Conservation (phyloP, 2,888 invertebrate genomes). For the Polymixis flavicincta region DNA sequence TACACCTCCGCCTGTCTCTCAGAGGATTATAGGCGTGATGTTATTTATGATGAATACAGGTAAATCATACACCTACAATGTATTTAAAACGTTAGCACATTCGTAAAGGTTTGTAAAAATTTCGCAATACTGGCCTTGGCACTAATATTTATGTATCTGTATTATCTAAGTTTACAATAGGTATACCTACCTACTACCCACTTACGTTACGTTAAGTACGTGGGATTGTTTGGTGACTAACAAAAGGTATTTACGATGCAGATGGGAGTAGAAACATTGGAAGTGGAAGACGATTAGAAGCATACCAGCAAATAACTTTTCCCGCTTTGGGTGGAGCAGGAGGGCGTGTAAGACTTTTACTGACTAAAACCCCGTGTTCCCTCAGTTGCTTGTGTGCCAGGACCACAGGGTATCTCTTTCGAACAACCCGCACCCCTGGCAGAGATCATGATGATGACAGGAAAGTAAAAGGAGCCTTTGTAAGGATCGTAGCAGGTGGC, state of each 20-base stretch:
- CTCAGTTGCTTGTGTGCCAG: too few species aligned
- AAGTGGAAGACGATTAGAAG: too few species aligned
- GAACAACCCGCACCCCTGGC: too few species aligned
- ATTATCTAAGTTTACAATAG: neutral
- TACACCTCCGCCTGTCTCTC: neutral
- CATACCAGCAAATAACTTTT: too few species aligned
- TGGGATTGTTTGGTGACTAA: neutral
- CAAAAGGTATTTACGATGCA: neutral
- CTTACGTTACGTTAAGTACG: neutral
- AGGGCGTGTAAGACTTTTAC: too few species aligned
- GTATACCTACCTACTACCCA: neutral
- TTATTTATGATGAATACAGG: neutral
- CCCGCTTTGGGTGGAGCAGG: too few species aligned
- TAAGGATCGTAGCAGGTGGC: neutral
- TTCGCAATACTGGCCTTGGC: conserved; percentile 46
- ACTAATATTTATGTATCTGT: conserved; percentile 29
- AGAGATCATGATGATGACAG: neutral
- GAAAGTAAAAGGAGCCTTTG: neutral
- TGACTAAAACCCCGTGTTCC: too few species aligned
- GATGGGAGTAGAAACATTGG: too few species aligned
- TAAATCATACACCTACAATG: neutral
- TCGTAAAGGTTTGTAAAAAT: conserved; percentile 21
- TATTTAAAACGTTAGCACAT: conserved; percentile 41
- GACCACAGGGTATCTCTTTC: too few species aligned
- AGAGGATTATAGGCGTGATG: neutral